phyloP scores from a whole-genome alignment of 2,888 invertebrate species.

The Micoletzkya japonica region DNA sequence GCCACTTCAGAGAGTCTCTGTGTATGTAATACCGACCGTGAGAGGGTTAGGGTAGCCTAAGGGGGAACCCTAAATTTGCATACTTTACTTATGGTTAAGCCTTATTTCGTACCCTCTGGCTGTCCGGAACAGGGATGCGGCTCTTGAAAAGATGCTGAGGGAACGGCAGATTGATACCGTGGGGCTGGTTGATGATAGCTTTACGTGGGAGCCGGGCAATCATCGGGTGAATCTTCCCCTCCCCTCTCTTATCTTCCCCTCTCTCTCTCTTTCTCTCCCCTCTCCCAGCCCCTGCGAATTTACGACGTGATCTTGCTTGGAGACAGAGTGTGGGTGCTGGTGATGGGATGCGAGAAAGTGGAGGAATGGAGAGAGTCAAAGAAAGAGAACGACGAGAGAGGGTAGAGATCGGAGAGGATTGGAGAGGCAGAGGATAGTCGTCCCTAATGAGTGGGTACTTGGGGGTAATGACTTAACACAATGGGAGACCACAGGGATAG shows the following conservation, averaged over 20 bases:
- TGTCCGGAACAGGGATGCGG: background rate
- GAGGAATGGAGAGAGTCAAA: background rate
- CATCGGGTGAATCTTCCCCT: background rate
- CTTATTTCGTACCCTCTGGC: background rate
- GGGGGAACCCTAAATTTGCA: no score
- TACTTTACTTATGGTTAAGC: no score
- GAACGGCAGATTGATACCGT: no score
- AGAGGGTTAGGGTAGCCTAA: no score
- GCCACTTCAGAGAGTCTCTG: background rate
- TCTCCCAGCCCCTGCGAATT: background rate
- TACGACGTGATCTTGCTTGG: background rate
- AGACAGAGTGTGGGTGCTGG: background rate
- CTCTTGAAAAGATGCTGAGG: no score
- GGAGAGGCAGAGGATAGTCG: no score
- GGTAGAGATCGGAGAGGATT: background rate
- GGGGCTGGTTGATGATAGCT: no score
- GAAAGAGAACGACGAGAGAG: conserved; percentile 6
- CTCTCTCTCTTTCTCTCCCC: conserved; percentile 5
- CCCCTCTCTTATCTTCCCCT: background rate
- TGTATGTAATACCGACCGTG: no score
- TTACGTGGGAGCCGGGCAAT: no score
- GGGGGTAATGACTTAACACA: no score
- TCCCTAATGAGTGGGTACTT: no score
- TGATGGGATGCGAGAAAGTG: background rate
- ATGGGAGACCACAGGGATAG: no score